Conservation (phyloP, 2,113 vertebrate species). For the Phycodurus eques region DNA sequence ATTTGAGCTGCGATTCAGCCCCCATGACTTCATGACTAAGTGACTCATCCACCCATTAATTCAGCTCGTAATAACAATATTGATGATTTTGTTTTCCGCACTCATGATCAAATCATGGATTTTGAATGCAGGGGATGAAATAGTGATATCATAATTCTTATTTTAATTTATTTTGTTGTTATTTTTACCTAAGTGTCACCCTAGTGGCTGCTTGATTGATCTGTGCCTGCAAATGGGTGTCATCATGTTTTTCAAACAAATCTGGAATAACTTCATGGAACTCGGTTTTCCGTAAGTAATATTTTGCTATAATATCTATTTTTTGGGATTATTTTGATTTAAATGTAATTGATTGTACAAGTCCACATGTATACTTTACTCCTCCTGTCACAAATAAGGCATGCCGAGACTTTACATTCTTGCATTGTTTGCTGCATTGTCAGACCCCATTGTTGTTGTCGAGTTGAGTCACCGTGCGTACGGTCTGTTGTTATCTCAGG, state of each 20-base stretch:
- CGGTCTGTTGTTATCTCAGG: constrained; percentile 62
- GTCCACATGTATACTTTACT: background rate
- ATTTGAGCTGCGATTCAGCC: constrained; percentile 16
- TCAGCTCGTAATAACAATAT: background rate
- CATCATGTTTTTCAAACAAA: constrained; percentile 98
- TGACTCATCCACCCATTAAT: constrained; percentile 26
- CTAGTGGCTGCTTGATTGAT: constrained; percentile 97
- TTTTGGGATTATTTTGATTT: background rate
- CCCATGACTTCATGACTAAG: constrained; percentile 24
- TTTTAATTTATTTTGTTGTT: background rate
- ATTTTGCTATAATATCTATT: background rate
- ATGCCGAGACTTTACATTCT: background rate
- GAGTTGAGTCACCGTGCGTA: constrained; percentile 29
- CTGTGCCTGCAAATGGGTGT: constrained; percentile 99
- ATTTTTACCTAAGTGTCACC: constrained; percentile 85
- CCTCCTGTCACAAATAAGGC: too few species aligned
- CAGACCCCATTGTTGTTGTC: constrained; percentile 37
- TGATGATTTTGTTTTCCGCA: background rate
- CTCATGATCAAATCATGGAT: background rate
- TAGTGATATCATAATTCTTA: constrained; percentile 23
- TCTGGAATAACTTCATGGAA: constrained; percentile 99
- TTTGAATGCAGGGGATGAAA: constrained; percentile 23
- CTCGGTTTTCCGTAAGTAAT: constrained; percentile 90
- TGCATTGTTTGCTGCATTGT: constrained; percentile 27
- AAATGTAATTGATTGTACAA: background rate